Evolutionary conservation across 1,140 invertebrate species (phyloP).

Genomic region (Ostrea denselamellosa): DNA sequence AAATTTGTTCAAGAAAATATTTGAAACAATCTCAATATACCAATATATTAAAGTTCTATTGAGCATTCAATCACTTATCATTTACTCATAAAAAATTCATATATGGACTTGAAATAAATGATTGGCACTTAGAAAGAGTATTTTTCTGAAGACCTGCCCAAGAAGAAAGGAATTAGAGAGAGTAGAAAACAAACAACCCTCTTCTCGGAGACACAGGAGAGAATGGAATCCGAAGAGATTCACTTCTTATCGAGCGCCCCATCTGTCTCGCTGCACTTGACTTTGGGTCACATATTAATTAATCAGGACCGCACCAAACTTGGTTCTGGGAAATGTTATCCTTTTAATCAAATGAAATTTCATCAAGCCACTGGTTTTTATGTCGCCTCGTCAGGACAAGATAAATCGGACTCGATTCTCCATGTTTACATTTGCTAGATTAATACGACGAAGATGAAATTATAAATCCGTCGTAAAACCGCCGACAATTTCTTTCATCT

Average conservation of each 20-base stretch:
- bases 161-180: neutral
- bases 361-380: constrained; percentile 27
- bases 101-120: neutral
- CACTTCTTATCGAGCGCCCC: neutral
- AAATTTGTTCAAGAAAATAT: too few relatives aligned
- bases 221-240: constrained; percentile 23
- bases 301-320: constrained; percentile 14
- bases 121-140: neutral
- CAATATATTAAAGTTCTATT: too few relatives aligned
- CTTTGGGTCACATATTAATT: constrained; percentile 46
- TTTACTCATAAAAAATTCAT: too few relatives aligned
- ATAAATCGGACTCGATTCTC: constrained; percentile 16
- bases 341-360: constrained; percentile 41
- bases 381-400: constrained; percentile 11
- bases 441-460: constrained; percentile 35
- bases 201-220: neutral
- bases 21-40: too few relatives aligned
- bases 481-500: neutral
- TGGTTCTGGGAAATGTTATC: constrained; percentile 48
- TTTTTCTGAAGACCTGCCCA: neutral
- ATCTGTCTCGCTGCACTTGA: constrained; percentile 41
- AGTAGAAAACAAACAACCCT: neutral
- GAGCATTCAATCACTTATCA: too few relatives aligned
- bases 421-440: constrained; percentile 32
- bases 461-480: constrained; percentile 20